These are phyloP conservation scores for Ceyx cyanopectus DNA, from an alignment of 2,113 vertebrate genomes.

Conservation along the genomic window DNA sequence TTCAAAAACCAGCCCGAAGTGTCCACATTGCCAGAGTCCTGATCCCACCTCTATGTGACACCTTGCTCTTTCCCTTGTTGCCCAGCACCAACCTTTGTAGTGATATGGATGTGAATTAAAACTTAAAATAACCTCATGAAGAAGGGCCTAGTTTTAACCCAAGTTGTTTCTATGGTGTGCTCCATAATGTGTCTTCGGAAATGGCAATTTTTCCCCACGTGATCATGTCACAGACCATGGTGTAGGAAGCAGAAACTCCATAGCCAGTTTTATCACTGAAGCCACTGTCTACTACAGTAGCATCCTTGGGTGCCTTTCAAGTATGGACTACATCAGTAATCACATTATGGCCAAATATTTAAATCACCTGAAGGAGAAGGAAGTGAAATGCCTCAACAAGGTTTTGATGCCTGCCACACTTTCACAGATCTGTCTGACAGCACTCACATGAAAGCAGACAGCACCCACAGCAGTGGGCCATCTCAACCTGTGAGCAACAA, in stretches of 20 bases:
- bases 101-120: background rate
- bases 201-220: fast-evolving
- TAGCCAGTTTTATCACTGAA: background rate
- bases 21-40: background rate
- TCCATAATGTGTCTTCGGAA: background rate
- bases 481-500: background rate
- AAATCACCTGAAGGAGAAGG: background rate
- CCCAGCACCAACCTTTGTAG: background rate
- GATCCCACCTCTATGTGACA: background rate
- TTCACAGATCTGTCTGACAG: background rate
- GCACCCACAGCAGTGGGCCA: background rate
- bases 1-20: background rate
- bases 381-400: background rate
- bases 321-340: background rate
- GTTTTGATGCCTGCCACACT: background rate
- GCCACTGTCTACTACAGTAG: background rate
- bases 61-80: background rate
- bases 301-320: background rate
- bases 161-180: background rate
- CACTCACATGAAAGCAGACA: background rate
- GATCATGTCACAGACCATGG: background rate
- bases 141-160: background rate
- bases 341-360: background rate
- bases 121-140: background rate
- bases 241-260: background rate